Conservation (phyloP, 2,888 invertebrate species). For the Nomada lathburiana region DNA sequence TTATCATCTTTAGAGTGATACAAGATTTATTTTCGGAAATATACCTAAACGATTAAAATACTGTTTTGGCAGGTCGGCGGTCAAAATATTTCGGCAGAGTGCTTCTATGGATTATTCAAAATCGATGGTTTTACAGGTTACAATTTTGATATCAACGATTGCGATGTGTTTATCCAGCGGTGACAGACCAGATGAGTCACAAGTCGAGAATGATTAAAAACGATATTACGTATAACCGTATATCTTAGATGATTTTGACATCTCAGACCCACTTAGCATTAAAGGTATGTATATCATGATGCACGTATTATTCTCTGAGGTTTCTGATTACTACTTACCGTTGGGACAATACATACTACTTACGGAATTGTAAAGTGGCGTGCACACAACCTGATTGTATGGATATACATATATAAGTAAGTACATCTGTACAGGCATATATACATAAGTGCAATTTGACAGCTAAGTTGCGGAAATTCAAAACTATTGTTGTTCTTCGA, state of each 20-base stretch:
- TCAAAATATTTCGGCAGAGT: not conserved
- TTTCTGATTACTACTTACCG: not conserved
- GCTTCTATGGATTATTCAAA: not conserved
- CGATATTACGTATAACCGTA: not conserved
- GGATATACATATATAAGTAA: not conserved
- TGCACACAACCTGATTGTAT: not conserved
- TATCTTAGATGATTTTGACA: slow-evolving; percentile 10
- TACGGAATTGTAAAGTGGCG: slow-evolving; percentile 1
- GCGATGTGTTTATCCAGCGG: slow-evolving; percentile 2
- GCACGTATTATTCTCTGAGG: not conserved
- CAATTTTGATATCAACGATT: not conserved
- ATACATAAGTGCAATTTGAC: slow-evolving; percentile 3
- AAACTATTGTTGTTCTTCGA: not conserved
- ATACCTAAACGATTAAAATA: slow-evolving; percentile 7
- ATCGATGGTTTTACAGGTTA: slow-evolving; percentile 28
- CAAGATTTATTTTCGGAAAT: not conserved
- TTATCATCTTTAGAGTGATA: too few relatives aligned
- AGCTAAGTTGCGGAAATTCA: not conserved
- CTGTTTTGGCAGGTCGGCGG: not conserved
- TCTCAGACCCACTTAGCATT: not conserved
- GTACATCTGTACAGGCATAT: too few relatives aligned
- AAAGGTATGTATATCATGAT: not conserved
- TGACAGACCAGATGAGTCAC: slow-evolving; percentile 50
- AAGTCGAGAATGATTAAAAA: slow-evolving; percentile 27
- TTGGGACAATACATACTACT: not conserved